phyloP scores from a whole-genome alignment of 1,140 invertebrate species.

The Formica exsecta region DNA sequence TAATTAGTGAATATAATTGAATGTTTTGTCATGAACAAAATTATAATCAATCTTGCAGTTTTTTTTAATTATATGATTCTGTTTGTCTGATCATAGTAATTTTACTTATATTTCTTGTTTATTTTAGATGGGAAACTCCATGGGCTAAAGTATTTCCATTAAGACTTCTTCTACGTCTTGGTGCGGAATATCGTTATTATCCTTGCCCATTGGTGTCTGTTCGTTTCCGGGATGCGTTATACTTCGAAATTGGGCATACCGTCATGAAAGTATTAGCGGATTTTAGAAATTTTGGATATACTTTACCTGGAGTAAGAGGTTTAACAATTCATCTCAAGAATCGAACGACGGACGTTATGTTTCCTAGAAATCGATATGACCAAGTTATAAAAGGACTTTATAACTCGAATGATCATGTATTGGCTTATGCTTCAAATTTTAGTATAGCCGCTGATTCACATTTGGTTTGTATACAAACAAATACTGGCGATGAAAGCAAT shows the following conservation, averaged over 20 bases:
- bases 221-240: constrained; percentile 92
- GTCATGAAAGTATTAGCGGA: constrained; percentile 96
- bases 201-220: constrained; percentile 95
- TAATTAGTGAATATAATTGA: not conserved
- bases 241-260: constrained; percentile 95
- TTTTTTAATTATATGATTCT: not conserved
- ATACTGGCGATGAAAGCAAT: constrained; percentile 89
- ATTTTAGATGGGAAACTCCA: constrained; percentile 92
- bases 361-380: constrained; percentile 94
- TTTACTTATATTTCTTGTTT: constrained; percentile 19
- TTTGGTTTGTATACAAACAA: constrained; percentile 94
- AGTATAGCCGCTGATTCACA: constrained; percentile 94
- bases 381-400: constrained; percentile 94
- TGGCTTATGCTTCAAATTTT: constrained; percentile 94
- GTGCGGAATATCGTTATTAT: constrained; percentile 95
- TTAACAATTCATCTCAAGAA: constrained; percentile 95
- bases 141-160: constrained; percentile 95
- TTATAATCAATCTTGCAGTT: not conserved
- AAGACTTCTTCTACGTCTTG: constrained; percentile 92
- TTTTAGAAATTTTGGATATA: constrained; percentile 95
- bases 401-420: constrained; percentile 94
- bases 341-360: constrained; percentile 92
- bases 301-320: constrained; percentile 92
- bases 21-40: not conserved
- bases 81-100: constrained; percentile 9